Percentiles rank a stretch among this genome's conserved stretches.
Evolutionary conservation across 2,888 invertebrate species (phyloP).

Genomic region (Hecatera dysodea): DNA sequence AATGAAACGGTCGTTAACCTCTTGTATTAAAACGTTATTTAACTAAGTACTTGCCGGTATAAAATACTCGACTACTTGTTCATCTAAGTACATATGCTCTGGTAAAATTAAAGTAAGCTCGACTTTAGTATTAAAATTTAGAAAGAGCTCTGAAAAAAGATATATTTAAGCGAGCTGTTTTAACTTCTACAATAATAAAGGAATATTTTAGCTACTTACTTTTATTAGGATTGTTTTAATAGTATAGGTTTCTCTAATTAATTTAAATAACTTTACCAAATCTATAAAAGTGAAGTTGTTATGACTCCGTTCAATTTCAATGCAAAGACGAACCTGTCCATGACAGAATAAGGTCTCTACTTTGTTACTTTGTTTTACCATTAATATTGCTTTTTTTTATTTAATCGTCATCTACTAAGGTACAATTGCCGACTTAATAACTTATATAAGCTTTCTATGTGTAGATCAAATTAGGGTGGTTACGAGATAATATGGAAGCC

Average conservation of each 20-base stretch:
- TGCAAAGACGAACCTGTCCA: too few species aligned
- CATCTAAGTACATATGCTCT: slow-evolving; percentile 5
- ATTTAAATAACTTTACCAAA: not conserved
- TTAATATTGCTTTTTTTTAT: too few species aligned
- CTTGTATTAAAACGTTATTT: slow-evolving; percentile 3
- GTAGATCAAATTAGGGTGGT: too few species aligned
- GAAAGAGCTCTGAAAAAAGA: slow-evolving; percentile 15
- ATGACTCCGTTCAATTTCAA: too few species aligned
- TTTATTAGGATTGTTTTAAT: not conserved
- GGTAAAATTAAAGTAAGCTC: slow-evolving; percentile 9
- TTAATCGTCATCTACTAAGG: too few species aligned
- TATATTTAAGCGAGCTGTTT: slow-evolving; percentile 3
- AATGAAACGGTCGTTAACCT: slow-evolving; percentile 5
- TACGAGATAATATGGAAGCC: too few species aligned
- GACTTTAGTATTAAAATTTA: slow-evolving; percentile 14
- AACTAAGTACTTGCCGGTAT: slow-evolving; percentile 1
- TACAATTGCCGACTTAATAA: too few species aligned
- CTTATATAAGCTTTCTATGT: too few species aligned
- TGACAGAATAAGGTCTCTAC: too few species aligned
- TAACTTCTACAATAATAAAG: not conserved
- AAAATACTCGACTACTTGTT: slow-evolving; percentile 15
- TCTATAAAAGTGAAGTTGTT: too few species aligned
- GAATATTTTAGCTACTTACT: not conserved
- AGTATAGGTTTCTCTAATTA: not conserved
- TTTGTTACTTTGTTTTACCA: too few species aligned